Conservation (phyloP, 2,888 invertebrate genomes). For the Trissoscelio sp. region DNA sequence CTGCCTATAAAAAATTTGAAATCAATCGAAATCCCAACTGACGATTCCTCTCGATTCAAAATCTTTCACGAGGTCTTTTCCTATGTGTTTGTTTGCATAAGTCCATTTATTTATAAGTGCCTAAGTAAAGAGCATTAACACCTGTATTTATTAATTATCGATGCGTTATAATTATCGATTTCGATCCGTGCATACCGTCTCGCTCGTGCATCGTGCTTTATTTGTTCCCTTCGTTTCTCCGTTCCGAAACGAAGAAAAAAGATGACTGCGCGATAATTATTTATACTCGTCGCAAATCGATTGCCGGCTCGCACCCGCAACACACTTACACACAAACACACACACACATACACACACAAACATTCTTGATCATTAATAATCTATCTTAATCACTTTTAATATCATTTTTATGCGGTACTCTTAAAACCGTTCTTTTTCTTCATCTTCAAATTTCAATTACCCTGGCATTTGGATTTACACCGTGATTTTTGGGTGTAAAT, state of each 20-base stretch:
- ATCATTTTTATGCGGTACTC: not conserved
- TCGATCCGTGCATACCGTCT: conserved; percentile 27
- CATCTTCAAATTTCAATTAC: no score
- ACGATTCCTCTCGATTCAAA: conserved; percentile 43
- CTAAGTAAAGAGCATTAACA: conserved; percentile 75
- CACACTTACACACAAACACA: no score
- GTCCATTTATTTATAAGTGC: conserved; percentile 75
- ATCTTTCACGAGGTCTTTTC: conserved; percentile 31
- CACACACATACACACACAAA: conserved; percentile 12
- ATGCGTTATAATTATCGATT: conserved; percentile 46
- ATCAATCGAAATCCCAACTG: conserved; percentile 32
- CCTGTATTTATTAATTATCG: conserved; percentile 51
- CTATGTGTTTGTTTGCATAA: conserved; percentile 72
- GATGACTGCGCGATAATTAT: conserved; percentile 40
- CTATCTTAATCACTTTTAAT: conserved; percentile 25
- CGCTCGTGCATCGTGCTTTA: conserved; percentile 15
- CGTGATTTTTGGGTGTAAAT: no score
- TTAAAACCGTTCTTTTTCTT: not conserved
- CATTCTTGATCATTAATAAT: conserved; percentile 11
- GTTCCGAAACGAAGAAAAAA: conserved; percentile 16
- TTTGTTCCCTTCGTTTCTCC: conserved; percentile 1
- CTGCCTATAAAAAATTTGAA: conserved; percentile 35
- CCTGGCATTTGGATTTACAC: no score
- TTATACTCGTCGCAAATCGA: conserved; percentile 52
- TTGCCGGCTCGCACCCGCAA: conserved; percentile 19